Evolutionary conservation across 2,888 invertebrate species (phyloP).

Genomic region (Catocala sponsa): DNA sequence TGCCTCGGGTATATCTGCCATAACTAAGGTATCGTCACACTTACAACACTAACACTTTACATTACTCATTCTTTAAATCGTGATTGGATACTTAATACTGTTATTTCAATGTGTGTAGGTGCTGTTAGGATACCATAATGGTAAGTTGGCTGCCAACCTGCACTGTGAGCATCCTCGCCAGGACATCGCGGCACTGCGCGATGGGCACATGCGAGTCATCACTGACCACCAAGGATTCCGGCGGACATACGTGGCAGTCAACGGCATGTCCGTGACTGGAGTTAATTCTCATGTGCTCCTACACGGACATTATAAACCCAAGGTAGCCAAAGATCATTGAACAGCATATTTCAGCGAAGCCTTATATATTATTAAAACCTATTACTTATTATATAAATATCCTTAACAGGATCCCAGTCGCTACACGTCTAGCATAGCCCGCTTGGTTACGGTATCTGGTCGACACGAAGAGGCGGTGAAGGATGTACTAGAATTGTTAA

Average conservation of each 20-base stretch:
- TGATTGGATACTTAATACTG: background rate
- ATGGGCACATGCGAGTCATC: slow-evolving; percentile 87
- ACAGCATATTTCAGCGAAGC: too few species aligned
- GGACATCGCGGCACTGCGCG: slow-evolving; percentile 81
- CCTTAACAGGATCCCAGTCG: slow-evolving; percentile 56
- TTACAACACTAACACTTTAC: too few species aligned
- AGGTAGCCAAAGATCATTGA: slow-evolving; percentile 54
- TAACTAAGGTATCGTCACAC: slow-evolving; percentile 82
- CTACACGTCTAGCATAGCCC: slow-evolving; percentile 63
- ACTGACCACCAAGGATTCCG: slow-evolving; percentile 86
- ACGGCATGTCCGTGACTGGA: slow-evolving; percentile 68
- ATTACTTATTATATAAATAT: background rate
- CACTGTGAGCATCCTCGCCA: slow-evolving; percentile 89
- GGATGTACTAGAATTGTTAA: slow-evolving; percentile 58
- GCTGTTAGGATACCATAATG: slow-evolving; percentile 90
- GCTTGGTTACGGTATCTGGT: slow-evolving; percentile 62
- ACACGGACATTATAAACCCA: slow-evolving; percentile 65
- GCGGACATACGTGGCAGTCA: slow-evolving; percentile 78
- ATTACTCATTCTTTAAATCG: background rate
- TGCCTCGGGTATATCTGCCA: slow-evolving; percentile 83
- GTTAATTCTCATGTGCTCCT: slow-evolving; percentile 68
- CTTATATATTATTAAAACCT: background rate
- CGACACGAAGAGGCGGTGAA: slow-evolving; percentile 61
- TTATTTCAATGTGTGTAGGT: slow-evolving; percentile 62
- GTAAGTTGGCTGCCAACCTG: slow-evolving; percentile 91